Evolutionary conservation across 1,140 invertebrate genomes (phyloP).

Genomic region (Lasioglossum albipes): DNA sequence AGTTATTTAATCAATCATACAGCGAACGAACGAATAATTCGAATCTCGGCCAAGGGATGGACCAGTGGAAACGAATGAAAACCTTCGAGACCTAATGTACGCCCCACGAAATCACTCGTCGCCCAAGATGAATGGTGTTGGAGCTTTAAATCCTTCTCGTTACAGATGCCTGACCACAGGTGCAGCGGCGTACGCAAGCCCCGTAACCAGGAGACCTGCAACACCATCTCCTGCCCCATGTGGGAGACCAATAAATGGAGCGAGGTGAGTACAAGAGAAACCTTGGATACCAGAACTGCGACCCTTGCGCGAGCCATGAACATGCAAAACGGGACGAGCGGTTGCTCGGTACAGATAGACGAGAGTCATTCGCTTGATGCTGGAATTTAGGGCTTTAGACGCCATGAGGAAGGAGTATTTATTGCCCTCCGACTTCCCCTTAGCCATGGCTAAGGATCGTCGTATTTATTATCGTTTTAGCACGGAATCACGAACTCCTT

Average conservation of each 20-base stretch:
- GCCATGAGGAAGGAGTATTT: slow-evolving; percentile 11
- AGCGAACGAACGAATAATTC: too few relatives aligned
- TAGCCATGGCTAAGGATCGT: not conserved
- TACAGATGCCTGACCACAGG: slow-evolving; percentile 86
- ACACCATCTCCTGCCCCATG: slow-evolving; percentile 89
- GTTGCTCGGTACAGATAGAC: slow-evolving; percentile 8
- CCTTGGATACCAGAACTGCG: slow-evolving; percentile 2
- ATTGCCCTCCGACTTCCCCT: not conserved
- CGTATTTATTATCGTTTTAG: slow-evolving; percentile 12
- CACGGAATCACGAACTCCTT: not conserved
- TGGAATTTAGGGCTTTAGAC: slow-evolving; percentile 26
- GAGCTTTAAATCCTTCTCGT: slow-evolving; percentile 62
- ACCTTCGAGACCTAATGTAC: too few relatives aligned
- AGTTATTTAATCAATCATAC: too few relatives aligned
- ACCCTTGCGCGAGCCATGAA: not conserved
- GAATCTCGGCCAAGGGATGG: too few relatives aligned
- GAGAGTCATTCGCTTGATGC: not conserved
- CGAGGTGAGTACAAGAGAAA: slow-evolving; percentile 81
- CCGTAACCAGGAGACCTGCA: slow-evolving; percentile 89
- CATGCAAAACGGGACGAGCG: slow-evolving; percentile 1
- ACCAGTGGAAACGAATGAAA: too few relatives aligned
- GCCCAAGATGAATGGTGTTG: not conserved
- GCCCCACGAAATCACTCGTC: not conserved
- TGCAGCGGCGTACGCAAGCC: slow-evolving; percentile 87
- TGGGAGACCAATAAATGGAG: slow-evolving; percentile 93